Percentiles rank a stretch among this genome's conserved stretches.
Conservation (phyloP, 1,140 invertebrate genomes). For the Solenopsis invicta region DNA sequence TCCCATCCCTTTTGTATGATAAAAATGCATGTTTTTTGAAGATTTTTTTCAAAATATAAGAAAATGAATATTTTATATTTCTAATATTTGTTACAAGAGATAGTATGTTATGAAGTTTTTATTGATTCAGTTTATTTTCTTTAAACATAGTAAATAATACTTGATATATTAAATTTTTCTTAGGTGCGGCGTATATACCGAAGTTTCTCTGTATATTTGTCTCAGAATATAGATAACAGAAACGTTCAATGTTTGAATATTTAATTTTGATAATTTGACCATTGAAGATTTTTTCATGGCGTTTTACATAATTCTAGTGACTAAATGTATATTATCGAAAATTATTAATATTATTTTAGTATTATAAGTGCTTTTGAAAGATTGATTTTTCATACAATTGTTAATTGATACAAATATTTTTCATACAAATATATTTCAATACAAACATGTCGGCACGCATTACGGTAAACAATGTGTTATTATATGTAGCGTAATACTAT, state of each 20-base stretch:
- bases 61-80: neutral
- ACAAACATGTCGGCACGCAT: neutral
- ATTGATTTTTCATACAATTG: constrained; percentile 12
- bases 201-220: no score
- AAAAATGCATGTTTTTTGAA: no score
- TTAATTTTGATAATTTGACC: constrained; percentile 3
- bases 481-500: neutral
- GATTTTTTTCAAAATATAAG: no score
- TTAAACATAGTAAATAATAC: no score
- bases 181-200: no score
- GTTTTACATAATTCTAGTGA: neutral
- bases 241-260: neutral
- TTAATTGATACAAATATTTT: no score
- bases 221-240: no score
- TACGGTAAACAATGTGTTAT: neutral
- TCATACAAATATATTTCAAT: neutral
- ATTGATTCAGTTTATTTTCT: no score
- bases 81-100: no score
- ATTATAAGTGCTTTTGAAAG: neutral
- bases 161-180: no score
- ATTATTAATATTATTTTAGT: neutral
- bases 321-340: neutral
- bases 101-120: no score
- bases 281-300: neutral
- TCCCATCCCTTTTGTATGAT: no score